Evolutionary conservation across 2,113 vertebrate genomes (phyloP), one percentile per base, ranked within the genome.

Genomic region (Cavia porcellus): DNA sequence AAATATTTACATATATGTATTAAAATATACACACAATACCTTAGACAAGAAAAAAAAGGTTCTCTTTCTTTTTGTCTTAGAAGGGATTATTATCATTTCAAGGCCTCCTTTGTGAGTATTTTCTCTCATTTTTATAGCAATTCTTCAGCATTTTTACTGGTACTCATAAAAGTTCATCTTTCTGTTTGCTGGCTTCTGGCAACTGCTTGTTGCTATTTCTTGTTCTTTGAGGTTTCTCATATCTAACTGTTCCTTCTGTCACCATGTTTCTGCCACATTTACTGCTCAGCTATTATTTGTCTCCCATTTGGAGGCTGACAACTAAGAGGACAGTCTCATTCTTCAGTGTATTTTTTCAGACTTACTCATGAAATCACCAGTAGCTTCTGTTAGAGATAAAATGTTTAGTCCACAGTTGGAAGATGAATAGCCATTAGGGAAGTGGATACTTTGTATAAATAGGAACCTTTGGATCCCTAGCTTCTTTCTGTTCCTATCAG

Each of bases 181-280:
- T 84, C 47, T 84, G n/a, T 57, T 81, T 79, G 24, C 59, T 91
- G 64, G 15, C 66, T 90, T 85, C 87, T 89, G 68, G 81, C 68
- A 90, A 77, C 3, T 0, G 14, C 61, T 47, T 86, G 90, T 59
- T 86, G 55, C 75, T 84, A 92, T 93, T 95, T 94, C 83, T 75
- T 95, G 80, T 97, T 95, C 89, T 94, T 95, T 92, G 57, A 85
- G 85, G 50, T 94, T 97, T 92, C 77, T n/a, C 90, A 81, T 93
- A 81, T 87, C 80, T 94, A 95, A 82, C 4, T 5, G 30, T 81
- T 91, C 62, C 20, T 57, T 72, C 89, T 91, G 42, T 91, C 45
- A 55, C 55, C 74, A 14, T 72, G 50, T 74, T 91, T 86, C 62
- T 81, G 57, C 50, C 64, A 64, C 84, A 75, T 95, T 94, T 81